Evolutionary conservation across 2,797 vertebrate species (phyloP), one percentile per base, ranked within the genome.

Genomic region (Sarcophilus harrisii): DNA sequence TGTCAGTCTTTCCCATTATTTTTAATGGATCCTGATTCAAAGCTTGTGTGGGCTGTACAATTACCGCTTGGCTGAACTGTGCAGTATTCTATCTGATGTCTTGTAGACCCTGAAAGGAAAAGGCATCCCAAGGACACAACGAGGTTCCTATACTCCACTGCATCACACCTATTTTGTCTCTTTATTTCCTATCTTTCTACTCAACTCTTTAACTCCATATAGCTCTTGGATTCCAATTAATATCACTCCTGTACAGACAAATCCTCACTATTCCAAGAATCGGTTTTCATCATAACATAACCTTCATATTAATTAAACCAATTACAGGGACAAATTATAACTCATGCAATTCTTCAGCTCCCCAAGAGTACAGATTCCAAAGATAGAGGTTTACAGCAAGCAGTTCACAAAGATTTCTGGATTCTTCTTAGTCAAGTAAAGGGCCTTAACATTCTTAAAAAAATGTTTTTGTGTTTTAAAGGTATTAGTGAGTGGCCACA

Each of bases 21-120:
- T 98, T 96, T 98, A 98, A 98, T 98, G 92, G 97, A 96, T 97
- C 98, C 96, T 97, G 97, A 97, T 96, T 94, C 96, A 21, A 94
- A 92, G 96, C 24, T 0, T 94, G 95, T 95, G 96, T 96, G 96
- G 95, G 97, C 96, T 94, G 95, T 91, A 91, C 92, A 96, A 81
- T 96, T 94, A 96, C 91, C 0, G 57, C 96, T 96, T 94, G 96
- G 96, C 96, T 96, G 95, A 93, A 38, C 91, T 16, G 92, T 90
- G 52, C 96, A 2, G 30, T 91, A 49, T 92, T 94, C 97, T 96
- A 87, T 96, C 94, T 66, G 95, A 94, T 90, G 96, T 91, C 95
- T 95, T 11, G 52, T 1, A 94, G 96, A 96, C 57, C 14, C 92
- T 45, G 95, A 96, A 73, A 94, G 92, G 55, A 32, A 96, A 97